phyloP scores from a whole-genome alignment of 2,888 invertebrate genomes.

The Polylopha cassiicola region DNA sequence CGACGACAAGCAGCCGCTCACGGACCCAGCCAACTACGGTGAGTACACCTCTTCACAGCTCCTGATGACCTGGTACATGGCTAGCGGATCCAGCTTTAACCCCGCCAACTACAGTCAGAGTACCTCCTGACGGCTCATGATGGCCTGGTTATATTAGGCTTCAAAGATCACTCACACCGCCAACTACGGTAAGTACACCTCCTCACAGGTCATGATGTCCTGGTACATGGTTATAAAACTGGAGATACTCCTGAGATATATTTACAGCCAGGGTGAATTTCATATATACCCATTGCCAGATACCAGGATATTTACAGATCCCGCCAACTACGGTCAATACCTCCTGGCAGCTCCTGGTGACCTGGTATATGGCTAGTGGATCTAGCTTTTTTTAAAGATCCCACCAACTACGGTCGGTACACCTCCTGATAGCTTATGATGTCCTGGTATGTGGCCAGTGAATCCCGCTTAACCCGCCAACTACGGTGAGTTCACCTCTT shows the following conservation, averaged over 20 bases:
- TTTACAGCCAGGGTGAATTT: too few species aligned
- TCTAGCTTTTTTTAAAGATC: constrained; percentile 57
- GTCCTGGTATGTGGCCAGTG: too few species aligned
- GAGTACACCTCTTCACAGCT: neutral
- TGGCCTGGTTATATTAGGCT: constrained; percentile 70
- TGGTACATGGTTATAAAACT: neutral
- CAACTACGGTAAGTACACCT: constrained; percentile 37
- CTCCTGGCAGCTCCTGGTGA: constrained; percentile 78
- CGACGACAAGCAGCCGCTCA: constrained; percentile 67
- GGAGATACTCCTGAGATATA: too few species aligned
- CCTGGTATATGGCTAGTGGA: too few species aligned
- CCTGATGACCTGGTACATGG: neutral
- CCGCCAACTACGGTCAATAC: too few species aligned
- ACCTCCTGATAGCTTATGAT: neutral
- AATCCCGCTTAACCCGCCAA: too few species aligned
- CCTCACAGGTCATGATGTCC: neutral
- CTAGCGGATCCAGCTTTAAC: neutral
- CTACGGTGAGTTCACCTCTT: constrained; percentile 36
- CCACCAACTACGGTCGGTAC: constrained; percentile 39
- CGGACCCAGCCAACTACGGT: constrained; percentile 46
- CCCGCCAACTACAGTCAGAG: too few species aligned
- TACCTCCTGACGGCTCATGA: constrained; percentile 79
- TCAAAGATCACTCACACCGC: constrained; percentile 46
- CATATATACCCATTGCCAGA: too few species aligned
- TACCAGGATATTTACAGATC: too few species aligned